Evolutionary conservation across 1,140 invertebrate species (phyloP), one percentile per base, ranked within the genome.

Genomic region (Cardiocondyla obscurior): DNA sequence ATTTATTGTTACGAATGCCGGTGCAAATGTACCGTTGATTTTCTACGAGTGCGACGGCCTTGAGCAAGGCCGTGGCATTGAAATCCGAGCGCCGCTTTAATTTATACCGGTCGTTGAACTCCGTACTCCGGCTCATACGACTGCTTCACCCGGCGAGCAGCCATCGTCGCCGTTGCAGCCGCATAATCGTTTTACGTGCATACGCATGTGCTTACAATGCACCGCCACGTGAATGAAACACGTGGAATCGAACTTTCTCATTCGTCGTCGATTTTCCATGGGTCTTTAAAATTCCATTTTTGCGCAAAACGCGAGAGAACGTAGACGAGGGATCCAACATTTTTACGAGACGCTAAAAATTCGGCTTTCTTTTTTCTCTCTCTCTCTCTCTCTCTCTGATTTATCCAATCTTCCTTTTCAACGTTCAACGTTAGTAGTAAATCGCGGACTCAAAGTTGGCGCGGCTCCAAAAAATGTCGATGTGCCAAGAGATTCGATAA

Each of bases 101-200:
- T 90, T 90, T 90, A 90, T 90, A 90, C 88, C 84, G 88, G 88
- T 86, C 88, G 88, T 89, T 89, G 89, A 90, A 90, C 74, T 53
- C 74, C 60, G 46, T 84, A 60, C 82, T 74, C 76, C 73, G 83
- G 87, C 87, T 88, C 81, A 77, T 81, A 88, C 86, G 79, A 88
- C 86, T 88, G 79, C 87, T 88, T 88, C 84, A 70, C 81, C 81
- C 84, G 49, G 70, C 58, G 86, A 88, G 64, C 57, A 44, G 55
- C 72, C 25, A 70, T 62, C 70, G 57, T 79, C 69, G 74, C 81
- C 60, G 58, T 62, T 42, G 87, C 65, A 73, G 79, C 87, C 83
- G 84, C 81, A 88, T 88, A 88, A 88, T 88, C 30, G 53, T 83
- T 84, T n/a, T 82, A 82, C 55, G 33, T 73, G 72, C 72, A 64